Conservation (phyloP, 2,888 invertebrate species). For the Eupithecia abbreviata region DNA sequence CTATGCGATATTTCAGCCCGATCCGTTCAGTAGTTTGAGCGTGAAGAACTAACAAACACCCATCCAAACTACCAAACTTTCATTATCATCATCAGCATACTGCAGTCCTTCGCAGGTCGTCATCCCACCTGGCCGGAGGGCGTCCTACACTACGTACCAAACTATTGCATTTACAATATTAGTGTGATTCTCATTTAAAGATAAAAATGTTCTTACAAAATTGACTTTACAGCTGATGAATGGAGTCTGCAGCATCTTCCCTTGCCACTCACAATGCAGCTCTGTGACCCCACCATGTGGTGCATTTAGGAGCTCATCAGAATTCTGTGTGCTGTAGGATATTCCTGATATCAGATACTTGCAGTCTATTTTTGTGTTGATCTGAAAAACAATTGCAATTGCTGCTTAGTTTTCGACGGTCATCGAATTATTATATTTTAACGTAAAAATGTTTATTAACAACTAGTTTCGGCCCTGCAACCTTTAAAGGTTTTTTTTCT, state of each 20-base stretch:
- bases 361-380: conserved; percentile 66
- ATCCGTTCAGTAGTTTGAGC: no score
- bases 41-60: no score
- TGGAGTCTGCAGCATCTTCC: conserved; percentile 69
- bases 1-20: no score
- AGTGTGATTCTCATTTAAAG: background rate
- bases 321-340: conserved; percentile 64
- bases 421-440: background rate
- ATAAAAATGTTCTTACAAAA: conserved; percentile 64
- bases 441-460: no score
- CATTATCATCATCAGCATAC: no score
- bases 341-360: conserved; percentile 70
- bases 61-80: no score
- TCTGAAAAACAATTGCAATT: conserved; percentile 53
- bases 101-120: no score
- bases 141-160: no score
- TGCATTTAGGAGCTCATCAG: conserved; percentile 73
- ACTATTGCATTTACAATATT: no score
- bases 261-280: conserved; percentile 71
- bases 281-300: conserved; percentile 74
- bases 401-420: background rate
- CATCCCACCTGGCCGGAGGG: no score
- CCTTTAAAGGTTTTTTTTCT: no score
- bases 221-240: conserved; percentile 76
- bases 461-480: no score